Base-by-base conservation (phyloP, 2,113 vertebrate genomes). In the Epinephelus moara region DNA sequence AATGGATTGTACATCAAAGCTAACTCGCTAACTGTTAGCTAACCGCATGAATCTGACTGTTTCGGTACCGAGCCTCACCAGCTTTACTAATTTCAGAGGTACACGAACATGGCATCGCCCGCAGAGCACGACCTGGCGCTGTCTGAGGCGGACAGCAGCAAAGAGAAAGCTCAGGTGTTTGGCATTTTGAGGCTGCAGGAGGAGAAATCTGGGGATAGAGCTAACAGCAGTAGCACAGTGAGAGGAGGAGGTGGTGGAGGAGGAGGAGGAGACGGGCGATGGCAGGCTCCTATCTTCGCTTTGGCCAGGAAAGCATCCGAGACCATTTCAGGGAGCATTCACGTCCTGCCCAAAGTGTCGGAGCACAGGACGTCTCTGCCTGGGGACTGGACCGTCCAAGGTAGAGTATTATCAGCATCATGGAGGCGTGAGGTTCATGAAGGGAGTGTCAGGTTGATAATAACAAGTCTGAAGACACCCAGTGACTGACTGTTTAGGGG, bases 281-380 rank as follows among this genome's bases (percentile, higher is more conserved):
- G 96, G 96, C 96, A 96, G 89, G 95, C 95, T 89, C 96, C 96
- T 47, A 96, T 96, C 77, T 96, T 96, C 81, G 96, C 96, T 12
- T 82, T 96, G 78, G 96, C 95, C 72, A 94, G 96, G 84, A 96
- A 96, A 93, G 95, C 95, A 40, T 96, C 95, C 25, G 96, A 96
- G 87, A 96, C 96, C 64, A 90, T 96, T 84, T 95, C 95, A 67
- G 95, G 96, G 81, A 95, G 95, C 91, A 96, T 96, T 89, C 95
- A 96, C 19, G 95, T 95, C 73, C 93, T 96, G 57, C 95, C 95
- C 70, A 96, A 95, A 93, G 94, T 95, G 84, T 91, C 93, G 55
- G 96, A 96, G 52, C 91, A 94, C 77, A 94, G 93, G 85, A 80
- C 92, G 11, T 94, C 95, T 25, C 91, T 95, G 53, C 55, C 92